These are phyloP conservation scores for Takifugu bimaculatus DNA, from an alignment of 2,113 vertebrate species.

Conservation along the genomic window DNA sequence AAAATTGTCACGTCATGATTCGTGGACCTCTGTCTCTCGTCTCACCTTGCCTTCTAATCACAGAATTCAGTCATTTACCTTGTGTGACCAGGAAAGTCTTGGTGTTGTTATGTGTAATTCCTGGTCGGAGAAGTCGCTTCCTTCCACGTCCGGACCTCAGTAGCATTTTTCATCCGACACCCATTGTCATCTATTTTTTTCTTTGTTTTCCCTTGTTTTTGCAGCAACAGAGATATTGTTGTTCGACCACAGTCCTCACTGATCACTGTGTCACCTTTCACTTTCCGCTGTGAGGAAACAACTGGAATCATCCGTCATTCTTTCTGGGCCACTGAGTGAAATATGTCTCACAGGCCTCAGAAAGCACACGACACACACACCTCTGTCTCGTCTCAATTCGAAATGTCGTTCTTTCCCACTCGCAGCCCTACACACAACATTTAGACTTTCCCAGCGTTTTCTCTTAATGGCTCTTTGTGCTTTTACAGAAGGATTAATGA, in stretches of 20 bases:
- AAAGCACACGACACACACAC: constrained; percentile 47
- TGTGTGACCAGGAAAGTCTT: constrained; percentile 20
- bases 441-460: constrained; percentile 64
- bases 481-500: constrained; percentile 72
- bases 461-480: constrained; percentile 69
- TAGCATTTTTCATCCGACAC: too few species aligned
- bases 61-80: constrained; percentile 14
- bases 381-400: constrained; percentile 37
- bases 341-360: constrained; percentile 60
- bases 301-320: constrained; percentile 68
- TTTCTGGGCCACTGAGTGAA: constrained; percentile 66
- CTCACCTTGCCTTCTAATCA: constrained; percentile 1
- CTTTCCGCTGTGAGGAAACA: constrained; percentile 58
- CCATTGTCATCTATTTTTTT: not conserved
- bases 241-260: constrained; percentile 40
- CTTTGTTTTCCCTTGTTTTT: constrained; percentile 9
- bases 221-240: constrained; percentile 35
- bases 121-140: too few species aligned
- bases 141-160: too few species aligned
- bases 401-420: constrained; percentile 43
- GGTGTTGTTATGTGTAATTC: not conserved
- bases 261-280: constrained; percentile 63
- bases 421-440: constrained; percentile 67
- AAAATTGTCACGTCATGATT: constrained; percentile 20
- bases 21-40: constrained; percentile 3